Evolutionary conservation across 2,113 vertebrate species (phyloP), one percentile per base, ranked within the genome.

Genomic region (Syngnathus scovelli): DNA sequence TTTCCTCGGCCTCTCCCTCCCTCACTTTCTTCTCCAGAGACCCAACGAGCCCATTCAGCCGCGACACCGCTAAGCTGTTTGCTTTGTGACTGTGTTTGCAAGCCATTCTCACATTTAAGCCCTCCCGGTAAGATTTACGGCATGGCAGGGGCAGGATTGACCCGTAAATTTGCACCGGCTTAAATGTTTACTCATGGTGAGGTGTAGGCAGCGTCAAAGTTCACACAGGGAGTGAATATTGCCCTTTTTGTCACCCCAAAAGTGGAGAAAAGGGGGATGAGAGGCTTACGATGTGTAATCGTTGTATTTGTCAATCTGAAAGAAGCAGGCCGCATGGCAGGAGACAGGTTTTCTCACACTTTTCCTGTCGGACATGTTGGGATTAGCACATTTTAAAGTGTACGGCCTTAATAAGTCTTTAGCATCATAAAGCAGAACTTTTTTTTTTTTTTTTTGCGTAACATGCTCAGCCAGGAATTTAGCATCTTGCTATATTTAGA

Each of bases 121-220:
- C 74, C 67, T 71, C 83, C 71, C 64, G 75, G 81, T 81, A 80
- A 58, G 72, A 87, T 86, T 91, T 83, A 89, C 88, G 83, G 78
- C 48, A 1, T 76, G 79, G 66, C 63, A 69, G 80, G 75, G 78
- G 66, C 60, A 44, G 70, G 74, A 46, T 79, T 87, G 83, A 87
- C 90, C 86, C 71, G 82, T 78, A 88, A 88, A 90, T 90, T 81
- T 87, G 79, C 85, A 76, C 75, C 59, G 77, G 6, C 79, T 87
- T 88, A 80, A 81, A 86, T 74, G 78, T 88, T 87, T 83, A 78
- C 84, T 83, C 78, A 44, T 46, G 67, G 83, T 79, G 84, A 81
- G 72, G 66, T 75, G 71, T 77, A 84, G 41, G 64, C 78, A 84
- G 82, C 75, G 81, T 79, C 80, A 64, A 76, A 69, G 74, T 86